Percentiles rank a stretch among this genome's conserved stretches.
These are phyloP conservation scores for Papilio helenus DNA, from an alignment of 1,140 invertebrate species.

Conservation along the genomic window DNA sequence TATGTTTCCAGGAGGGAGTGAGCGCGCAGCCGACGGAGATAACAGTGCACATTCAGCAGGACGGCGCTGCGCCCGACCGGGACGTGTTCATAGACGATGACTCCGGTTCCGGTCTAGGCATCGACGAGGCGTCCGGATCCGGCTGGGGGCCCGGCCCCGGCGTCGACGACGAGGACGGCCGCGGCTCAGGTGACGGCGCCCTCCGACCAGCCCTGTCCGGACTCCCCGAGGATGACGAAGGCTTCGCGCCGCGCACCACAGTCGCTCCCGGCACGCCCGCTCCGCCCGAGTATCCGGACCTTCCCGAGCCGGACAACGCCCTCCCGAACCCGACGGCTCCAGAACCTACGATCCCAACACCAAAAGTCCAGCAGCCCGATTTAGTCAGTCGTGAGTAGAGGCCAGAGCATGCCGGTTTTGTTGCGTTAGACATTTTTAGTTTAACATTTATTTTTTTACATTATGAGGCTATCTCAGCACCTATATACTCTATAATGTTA, in stretches of 20 bases:
- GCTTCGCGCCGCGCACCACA: conserved; percentile 57
- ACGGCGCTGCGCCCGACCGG: conserved; percentile 59
- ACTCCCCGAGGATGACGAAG: conserved; percentile 70
- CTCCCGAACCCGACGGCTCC: conserved; percentile 43
- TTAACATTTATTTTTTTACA: conserved; percentile 37
- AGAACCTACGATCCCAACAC: conserved; percentile 52
- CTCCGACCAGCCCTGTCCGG: conserved; percentile 56
- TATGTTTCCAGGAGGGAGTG: conserved; percentile 66
- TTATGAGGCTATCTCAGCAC: not conserved
- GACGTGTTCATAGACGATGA: conserved; percentile 81
- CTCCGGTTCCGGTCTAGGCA: conserved; percentile 75
- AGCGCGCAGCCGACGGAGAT: conserved; percentile 60
- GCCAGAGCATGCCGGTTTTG: conserved; percentile 79
- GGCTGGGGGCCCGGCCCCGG: conserved; percentile 80
- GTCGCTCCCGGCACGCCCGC: conserved; percentile 41
- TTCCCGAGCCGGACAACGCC: conserved; percentile 49
- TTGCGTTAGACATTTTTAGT: conserved; percentile 63
- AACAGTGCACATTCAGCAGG: conserved; percentile 61
- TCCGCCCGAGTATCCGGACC: conserved; percentile 44
- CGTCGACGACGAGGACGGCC: conserved; percentile 80
- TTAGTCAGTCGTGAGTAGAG: conserved; percentile 80
- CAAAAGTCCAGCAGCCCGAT: conserved; percentile 62
- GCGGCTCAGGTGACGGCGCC: conserved; percentile 75
- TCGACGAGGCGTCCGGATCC: conserved; percentile 82
- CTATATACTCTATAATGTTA: not conserved